Evolutionary conservation across 2,113 vertebrate species (phyloP).

Genomic region (Nyctereutes procyonoides): DNA sequence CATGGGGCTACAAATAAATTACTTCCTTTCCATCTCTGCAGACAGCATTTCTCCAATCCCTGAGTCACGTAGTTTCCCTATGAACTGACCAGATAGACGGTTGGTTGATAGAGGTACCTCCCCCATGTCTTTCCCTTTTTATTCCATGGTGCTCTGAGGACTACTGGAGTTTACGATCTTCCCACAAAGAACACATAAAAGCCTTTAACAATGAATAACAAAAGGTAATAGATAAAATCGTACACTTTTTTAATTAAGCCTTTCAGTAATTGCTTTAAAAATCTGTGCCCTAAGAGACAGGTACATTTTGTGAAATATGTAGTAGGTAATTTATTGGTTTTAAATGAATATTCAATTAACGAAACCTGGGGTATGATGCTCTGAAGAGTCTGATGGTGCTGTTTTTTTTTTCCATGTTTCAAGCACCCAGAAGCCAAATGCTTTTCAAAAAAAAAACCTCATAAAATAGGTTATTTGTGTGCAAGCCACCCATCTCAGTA

Average conservation of each 20-base stretch:
- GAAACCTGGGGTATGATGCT: neutral
- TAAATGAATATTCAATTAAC: slow-evolving; percentile 49
- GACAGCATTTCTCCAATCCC: neutral
- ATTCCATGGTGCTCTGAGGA: neutral
- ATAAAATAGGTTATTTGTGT: slow-evolving; percentile 13
- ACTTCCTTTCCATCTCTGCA: neutral
- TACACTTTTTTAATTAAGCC: slow-evolving; percentile 55
- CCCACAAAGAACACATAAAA: neutral
- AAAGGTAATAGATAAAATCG: slow-evolving; percentile 6
- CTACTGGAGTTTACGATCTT: neutral
- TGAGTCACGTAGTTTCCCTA: neutral
- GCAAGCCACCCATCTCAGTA: neutral
- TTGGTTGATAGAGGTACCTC: neutral
- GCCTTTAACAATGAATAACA: slow-evolving; percentile 38
- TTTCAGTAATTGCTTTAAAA: slow-evolving; percentile 59
- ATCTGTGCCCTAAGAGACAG: neutral
- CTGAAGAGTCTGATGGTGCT: neutral
- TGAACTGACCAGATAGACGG: neutral
- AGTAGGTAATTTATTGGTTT: slow-evolving; percentile 27
- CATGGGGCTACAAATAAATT: neutral
- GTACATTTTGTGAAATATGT: slow-evolving; percentile 23
- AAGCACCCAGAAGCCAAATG: neutral
- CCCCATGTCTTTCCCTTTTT: neutral
- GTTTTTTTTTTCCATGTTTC: neutral
- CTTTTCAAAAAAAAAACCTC: slow-evolving; percentile 32